Evolutionary conservation across 2,113 vertebrate species (phyloP).

Genomic region (Cervus canadensis): DNA sequence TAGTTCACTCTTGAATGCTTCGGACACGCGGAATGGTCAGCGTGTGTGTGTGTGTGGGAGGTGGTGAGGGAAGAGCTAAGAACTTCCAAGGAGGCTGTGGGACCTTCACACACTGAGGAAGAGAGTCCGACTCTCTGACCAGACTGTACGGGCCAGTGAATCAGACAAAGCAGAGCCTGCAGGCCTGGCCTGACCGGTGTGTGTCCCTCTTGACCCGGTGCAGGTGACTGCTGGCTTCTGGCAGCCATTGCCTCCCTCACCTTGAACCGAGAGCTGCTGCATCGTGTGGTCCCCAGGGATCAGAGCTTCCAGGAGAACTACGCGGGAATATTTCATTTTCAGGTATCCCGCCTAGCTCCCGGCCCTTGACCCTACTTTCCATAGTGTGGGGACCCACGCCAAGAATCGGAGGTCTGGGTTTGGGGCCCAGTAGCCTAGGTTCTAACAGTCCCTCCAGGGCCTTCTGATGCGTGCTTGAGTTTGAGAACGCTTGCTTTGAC

Average conservation of each 20-base stretch:
- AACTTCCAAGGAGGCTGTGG: background rate
- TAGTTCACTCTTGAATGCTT: background rate
- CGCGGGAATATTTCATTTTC: conserved; percentile 84
- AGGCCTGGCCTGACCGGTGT: background rate
- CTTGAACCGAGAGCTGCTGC: conserved; percentile 79
- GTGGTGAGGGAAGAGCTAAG: background rate
- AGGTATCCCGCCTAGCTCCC: conserved; percentile 63
- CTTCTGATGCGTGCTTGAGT: fast-evolving
- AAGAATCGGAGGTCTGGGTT: background rate
- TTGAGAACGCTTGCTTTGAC: background rate
- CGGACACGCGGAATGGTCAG: background rate
- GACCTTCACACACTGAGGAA: background rate
- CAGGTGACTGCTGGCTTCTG: conserved; percentile 86
- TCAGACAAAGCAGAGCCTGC: background rate
- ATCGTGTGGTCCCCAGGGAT: conserved; percentile 74
- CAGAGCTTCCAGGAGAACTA: conserved; percentile 82
- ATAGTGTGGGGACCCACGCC: fast-evolving
- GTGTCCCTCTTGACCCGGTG: background rate
- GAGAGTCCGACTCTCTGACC: fast-evolving
- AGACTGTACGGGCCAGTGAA: background rate
- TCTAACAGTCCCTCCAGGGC: too few relatives aligned
- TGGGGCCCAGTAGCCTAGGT: fast-evolving
- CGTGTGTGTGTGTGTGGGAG: fast-evolving
- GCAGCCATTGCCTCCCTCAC: conserved; percentile 84
- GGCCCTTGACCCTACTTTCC: background rate